Evolutionary conservation across 2,113 vertebrate species (phyloP), one percentile per base, ranked within the genome.

Genomic region (Equus quagga): DNA sequence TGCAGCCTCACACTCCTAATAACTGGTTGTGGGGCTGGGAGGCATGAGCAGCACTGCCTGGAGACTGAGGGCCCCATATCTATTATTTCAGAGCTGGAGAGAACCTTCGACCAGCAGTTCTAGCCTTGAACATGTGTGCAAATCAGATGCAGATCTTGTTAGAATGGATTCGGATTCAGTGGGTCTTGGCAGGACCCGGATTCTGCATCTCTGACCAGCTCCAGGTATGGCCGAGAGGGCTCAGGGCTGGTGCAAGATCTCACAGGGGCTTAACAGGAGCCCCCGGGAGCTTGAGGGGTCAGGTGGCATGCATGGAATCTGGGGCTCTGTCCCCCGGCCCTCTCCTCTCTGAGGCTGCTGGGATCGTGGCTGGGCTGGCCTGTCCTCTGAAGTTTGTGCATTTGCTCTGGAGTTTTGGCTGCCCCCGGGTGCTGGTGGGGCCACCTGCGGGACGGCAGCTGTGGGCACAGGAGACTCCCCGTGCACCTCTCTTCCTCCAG

Each of bases 371-470:
- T 11, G 0, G 19, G n/a, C 73, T 31, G 73, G 23, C 12, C 19
- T 5, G 67, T 73, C 26, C 67, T 54, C 36, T 49, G 49, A 49
- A 1, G 6, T 11, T 41, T 41, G 36, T 84, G 11, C 26, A 1
- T 13, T 60, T 41, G 36, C 36, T 88, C 26, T 73, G 23, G 65
- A 87, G 49, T 72, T 85, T 33, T 15, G 12, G 65, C 46, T 3
- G 2, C 46, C 41, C 15, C 24, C 4, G 10, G 46, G 49, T 44
- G 36, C 2, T 18, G 36, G 18, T 15, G 19, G 65, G 3, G 24
- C 15, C 19, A 0, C 1, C 49, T 17, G 49, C 62, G 67, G 33
- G 6, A 7, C 1, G 23, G 62, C 21, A 23, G n/a, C n/a, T 56
- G 2, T 69, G 26, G 75, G n/a, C 62, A 41, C n/a, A 51, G 23